Percentiles rank a stretch among this genome's conserved stretches.
Conservation (phyloP, 2,888 invertebrate genomes). For the Tetragonula carbonaria region DNA sequence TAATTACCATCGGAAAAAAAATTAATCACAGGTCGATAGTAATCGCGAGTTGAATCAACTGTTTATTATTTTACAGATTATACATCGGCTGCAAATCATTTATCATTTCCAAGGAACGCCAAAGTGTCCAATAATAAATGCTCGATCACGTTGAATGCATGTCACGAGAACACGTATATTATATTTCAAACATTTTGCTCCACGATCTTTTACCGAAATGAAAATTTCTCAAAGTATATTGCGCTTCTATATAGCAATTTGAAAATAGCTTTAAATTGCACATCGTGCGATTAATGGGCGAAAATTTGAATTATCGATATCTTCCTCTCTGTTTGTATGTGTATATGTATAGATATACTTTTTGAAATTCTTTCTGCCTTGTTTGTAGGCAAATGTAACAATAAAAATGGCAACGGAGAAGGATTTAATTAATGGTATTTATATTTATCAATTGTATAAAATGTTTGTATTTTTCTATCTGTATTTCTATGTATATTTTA, state of each 20-base stretch:
- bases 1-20: not conserved
- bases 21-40: slow-evolving; percentile 2
- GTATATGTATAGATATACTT: not conserved
- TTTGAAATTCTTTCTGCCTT: not conserved
- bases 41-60: not conserved
- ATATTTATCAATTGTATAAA: slow-evolving; percentile 50
- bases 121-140: not conserved
- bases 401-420: slow-evolving; percentile 74
- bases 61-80: not conserved
- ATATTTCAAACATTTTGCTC: not conserved
- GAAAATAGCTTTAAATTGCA: slow-evolving; percentile 5
- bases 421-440: slow-evolving; percentile 78
- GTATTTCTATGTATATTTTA: not conserved
- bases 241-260: not conserved
- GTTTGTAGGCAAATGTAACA: not conserved
- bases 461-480: slow-evolving; percentile 1
- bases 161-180: not conserved
- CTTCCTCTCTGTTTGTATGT: not conserved
- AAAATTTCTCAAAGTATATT: not conserved
- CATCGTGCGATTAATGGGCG: not conserved
- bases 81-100: not conserved
- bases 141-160: not conserved
- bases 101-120: not conserved
- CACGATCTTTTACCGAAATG: not conserved
- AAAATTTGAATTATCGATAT: slow-evolving; percentile 11